Conservation (phyloP, 2,797 vertebrate genomes). For the Oophaga sylvatica region DNA sequence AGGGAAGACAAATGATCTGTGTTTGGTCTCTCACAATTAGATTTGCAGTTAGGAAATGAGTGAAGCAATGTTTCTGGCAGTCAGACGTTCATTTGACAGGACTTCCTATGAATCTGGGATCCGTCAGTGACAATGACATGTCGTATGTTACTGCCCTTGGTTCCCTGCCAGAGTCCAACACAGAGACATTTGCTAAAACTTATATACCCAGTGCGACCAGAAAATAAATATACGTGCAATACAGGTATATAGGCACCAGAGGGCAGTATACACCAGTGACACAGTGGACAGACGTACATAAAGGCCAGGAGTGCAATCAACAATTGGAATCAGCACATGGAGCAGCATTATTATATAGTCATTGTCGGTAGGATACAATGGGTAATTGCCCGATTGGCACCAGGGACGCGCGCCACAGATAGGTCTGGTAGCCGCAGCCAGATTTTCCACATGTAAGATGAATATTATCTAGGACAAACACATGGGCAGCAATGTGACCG, state of each 20-base stretch:
- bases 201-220: background rate
- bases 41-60: constrained; percentile 54
- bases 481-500: constrained; percentile 10
- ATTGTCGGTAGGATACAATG: constrained; percentile 23
- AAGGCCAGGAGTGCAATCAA: constrained; percentile 13
- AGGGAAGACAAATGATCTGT: constrained; percentile 12
- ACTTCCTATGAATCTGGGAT: constrained; percentile 29
- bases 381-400: constrained; percentile 37
- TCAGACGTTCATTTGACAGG: constrained; percentile 11
- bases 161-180: constrained; percentile 23
- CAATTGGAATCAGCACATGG: constrained; percentile 35
- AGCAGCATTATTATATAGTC: constrained; percentile 25
- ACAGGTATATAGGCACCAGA: background rate
- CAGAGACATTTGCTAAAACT: background rate
- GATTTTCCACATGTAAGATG: constrained; percentile 23
- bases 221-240: background rate
- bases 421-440: constrained; percentile 10
- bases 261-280: background rate
- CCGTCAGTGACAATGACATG: constrained; percentile 13
- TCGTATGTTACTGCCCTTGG: constrained; percentile 12
- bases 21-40: constrained; percentile 21
- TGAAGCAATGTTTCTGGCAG: constrained; percentile 43
- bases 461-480: constrained; percentile 2
- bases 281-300: background rate
- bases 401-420: constrained; percentile 5